Conservation (phyloP, 2,113 vertebrate species). For the Leptodactylus fuscus region DNA sequence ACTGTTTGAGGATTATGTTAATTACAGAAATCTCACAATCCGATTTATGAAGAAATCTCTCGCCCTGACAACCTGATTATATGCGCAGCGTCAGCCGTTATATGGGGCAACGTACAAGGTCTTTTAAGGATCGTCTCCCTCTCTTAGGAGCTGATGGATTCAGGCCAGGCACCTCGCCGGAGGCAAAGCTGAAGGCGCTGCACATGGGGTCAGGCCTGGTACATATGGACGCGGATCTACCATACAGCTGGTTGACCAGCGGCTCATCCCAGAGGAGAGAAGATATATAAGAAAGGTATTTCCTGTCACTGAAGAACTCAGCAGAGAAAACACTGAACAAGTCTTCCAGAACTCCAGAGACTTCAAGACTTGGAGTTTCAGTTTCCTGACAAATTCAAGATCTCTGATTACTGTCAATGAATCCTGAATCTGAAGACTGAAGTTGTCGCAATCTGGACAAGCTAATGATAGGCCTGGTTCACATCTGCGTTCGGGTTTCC, state of each 20-base stretch:
- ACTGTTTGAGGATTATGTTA: background rate
- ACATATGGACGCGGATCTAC: background rate
- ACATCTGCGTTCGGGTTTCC: no score
- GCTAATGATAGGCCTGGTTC: no score
- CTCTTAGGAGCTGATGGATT: background rate
- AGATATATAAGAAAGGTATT: background rate
- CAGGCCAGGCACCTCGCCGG: background rate
- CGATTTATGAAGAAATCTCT: background rate
- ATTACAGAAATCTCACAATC: constrained; percentile 5
- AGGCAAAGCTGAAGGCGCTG: background rate
- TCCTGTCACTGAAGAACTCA: background rate
- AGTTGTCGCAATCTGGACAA: no score
- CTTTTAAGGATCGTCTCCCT: background rate
- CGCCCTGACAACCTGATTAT: background rate
- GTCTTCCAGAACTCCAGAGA: background rate
- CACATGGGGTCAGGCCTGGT: background rate
- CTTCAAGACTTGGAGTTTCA: no score
- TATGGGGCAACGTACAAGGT: background rate
- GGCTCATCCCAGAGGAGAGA: background rate
- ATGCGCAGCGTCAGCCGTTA: background rate
- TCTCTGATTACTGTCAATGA: background rate
- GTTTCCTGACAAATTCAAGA: background rate
- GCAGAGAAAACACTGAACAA: background rate
- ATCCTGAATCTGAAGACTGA: no score
- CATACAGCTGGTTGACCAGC: background rate